A percentile compares a stretch with the other conserved stretches of the same genome.
These are phyloP conservation scores for Dynastes tityus DNA, from an alignment of 2,888 invertebrate species.

Conservation along the genomic window DNA sequence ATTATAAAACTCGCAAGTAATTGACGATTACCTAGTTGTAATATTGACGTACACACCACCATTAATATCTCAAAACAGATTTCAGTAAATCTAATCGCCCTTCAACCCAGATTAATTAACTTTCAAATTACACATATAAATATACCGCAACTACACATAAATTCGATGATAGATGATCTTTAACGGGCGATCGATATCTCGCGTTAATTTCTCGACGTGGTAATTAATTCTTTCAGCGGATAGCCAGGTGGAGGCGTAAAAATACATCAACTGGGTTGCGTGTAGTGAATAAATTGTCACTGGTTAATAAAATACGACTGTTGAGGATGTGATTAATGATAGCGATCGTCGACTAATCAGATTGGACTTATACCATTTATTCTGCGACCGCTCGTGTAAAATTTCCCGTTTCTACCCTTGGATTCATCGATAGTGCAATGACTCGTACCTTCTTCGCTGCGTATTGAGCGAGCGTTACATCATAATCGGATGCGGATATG, in stretches of 20 bases:
- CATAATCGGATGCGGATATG: neutral
- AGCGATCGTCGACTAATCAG: slow-evolving; percentile 43
- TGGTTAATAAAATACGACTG: slow-evolving; percentile 46
- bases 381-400: slow-evolving; percentile 35
- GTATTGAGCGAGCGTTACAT: neutral
- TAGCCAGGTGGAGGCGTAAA: slow-evolving; percentile 2
- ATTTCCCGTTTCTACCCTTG: slow-evolving; percentile 11
- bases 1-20: too few species aligned
- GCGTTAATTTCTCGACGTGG: neutral
- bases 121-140: too few species aligned
- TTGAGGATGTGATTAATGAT: slow-evolving; percentile 44
- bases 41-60: too few species aligned
- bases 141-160: neutral
- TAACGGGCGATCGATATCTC: neutral
- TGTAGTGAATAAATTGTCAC: slow-evolving; percentile 42
- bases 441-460: slow-evolving; percentile 27
- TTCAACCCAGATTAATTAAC: too few species aligned
- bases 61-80: too few species aligned
- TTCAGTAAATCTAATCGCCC: too few species aligned
- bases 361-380: slow-evolving; percentile 43
- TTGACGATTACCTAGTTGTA: too few species aligned
- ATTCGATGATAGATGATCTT: slow-evolving; percentile 7
- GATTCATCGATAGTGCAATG: slow-evolving; percentile 29
- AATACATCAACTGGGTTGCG: slow-evolving; percentile 24
- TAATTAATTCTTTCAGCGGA: slow-evolving; percentile 17